Evolutionary conservation across 2,888 invertebrate species (phyloP).

Genomic region (Eristalinus sepulchralis): DNA sequence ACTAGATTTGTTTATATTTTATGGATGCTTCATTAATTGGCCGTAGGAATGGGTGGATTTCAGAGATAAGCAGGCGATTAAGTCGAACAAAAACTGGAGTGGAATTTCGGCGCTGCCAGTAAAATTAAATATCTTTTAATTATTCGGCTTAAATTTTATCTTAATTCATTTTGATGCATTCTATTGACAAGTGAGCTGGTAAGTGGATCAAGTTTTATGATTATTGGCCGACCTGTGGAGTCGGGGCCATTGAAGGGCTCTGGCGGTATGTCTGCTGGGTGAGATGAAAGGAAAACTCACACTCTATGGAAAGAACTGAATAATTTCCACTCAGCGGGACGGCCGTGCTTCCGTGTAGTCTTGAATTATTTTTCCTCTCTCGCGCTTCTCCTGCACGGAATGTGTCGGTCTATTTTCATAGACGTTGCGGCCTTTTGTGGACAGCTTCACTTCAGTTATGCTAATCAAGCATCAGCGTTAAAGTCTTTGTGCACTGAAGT

Average conservation of each 20-base stretch:
- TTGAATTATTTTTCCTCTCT: constrained; percentile 12
- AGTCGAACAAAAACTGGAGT: constrained; percentile 23
- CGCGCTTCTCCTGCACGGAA: not conserved
- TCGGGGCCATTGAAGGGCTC: constrained; percentile 10
- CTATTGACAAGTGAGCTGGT: constrained; percentile 27
- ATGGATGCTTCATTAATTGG: constrained; percentile 63
- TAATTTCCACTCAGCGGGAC: constrained; percentile 43
- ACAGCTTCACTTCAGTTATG: constrained; percentile 58
- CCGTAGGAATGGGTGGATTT: not conserved
- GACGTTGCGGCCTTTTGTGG: constrained; percentile 39
- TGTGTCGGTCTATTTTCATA: constrained; percentile 17
- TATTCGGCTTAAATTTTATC: constrained; percentile 26
- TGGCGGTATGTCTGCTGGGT: not conserved
- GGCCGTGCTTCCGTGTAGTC: constrained; percentile 46
- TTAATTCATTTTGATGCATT: constrained; percentile 42
- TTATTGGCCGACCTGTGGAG: constrained; percentile 1
- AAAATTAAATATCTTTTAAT: constrained; percentile 58
- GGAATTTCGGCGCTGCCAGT: constrained; percentile 28
- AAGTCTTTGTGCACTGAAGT: constrained; percentile 42
- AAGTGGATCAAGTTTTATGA: constrained; percentile 45
- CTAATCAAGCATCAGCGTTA: constrained; percentile 38
- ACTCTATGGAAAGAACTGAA: constrained; percentile 45
- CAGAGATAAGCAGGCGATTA: constrained; percentile 1
- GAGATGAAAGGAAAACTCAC: constrained; percentile 28
- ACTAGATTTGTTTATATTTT: constrained; percentile 53